These are phyloP conservation scores for Musca vetustissima DNA, from an alignment of 1,140 invertebrate species.

Conservation along the genomic window DNA sequence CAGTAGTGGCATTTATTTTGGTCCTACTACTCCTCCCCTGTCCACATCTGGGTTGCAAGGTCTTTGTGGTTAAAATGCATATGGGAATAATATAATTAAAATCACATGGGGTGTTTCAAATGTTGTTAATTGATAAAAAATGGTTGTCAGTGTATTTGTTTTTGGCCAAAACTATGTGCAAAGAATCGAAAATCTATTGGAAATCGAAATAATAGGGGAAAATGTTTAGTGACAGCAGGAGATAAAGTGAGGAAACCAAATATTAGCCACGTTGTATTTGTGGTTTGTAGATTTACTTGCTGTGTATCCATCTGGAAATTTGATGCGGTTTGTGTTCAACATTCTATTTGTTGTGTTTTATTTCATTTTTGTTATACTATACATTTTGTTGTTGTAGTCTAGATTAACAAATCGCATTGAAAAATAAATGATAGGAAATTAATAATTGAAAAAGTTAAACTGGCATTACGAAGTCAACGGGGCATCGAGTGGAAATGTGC, in stretches of 20 bases:
- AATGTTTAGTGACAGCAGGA: too few species aligned
- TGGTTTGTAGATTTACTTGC: not conserved
- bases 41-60: too few species aligned
- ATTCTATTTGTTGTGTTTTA: not conserved
- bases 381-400: too few species aligned
- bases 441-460: too few species aligned
- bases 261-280: not conserved
- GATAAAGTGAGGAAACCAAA: not conserved
- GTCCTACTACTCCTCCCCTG: too few species aligned
- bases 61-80: conserved; percentile 6
- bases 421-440: too few species aligned
- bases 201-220: conserved; percentile 20
- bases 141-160: not conserved
- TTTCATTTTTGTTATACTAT: too few species aligned
- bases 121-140: not conserved
- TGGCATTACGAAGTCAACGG: too few species aligned
- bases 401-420: too few species aligned
- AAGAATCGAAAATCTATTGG: not conserved
- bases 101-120: conserved; percentile 18
- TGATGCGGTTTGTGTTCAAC: conserved; percentile 9
- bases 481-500: too few species aligned
- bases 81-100: conserved; percentile 10
- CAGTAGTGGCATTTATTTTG: not conserved
- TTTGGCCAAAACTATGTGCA: not conserved
- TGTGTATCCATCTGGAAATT: not conserved